Percentiles rank a stretch among this genome's conserved stretches.
Conservation (phyloP, 1,140 invertebrate species). For the Calephelis virginiensis region DNA sequence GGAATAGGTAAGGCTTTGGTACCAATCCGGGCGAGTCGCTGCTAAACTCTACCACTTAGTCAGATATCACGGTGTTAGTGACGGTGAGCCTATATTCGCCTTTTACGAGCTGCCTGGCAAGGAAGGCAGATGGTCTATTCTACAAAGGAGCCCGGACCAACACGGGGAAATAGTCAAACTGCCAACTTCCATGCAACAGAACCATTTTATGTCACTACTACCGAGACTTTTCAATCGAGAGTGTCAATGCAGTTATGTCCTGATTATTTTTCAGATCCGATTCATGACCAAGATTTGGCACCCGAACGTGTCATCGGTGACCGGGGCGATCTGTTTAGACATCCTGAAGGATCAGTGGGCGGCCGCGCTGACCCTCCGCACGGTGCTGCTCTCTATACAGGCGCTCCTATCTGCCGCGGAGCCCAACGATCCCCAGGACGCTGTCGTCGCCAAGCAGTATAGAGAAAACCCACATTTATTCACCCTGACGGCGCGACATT, state of each 20-base stretch:
- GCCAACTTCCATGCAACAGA: too few relatives aligned
- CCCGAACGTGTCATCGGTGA: conserved; percentile 99
- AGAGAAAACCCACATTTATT: conserved; percentile 44
- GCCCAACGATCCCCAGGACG: conserved; percentile 54
- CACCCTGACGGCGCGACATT: conserved; percentile 71
- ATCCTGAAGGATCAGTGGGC: conserved; percentile 99
- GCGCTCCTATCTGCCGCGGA: conserved; percentile 51
- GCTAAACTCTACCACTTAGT: too few relatives aligned
- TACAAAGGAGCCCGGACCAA: too few relatives aligned
- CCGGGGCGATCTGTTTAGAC: conserved; percentile 99
- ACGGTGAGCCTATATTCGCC: too few relatives aligned
- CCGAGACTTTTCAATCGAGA: not conserved
- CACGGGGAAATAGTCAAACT: too few relatives aligned
- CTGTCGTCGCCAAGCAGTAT: conserved; percentile 57
- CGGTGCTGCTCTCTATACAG: conserved; percentile 82
- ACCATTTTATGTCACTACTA: too few relatives aligned
- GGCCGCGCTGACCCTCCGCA: conserved; percentile 98
- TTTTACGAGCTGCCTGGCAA: too few relatives aligned
- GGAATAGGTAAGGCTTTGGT: too few relatives aligned
- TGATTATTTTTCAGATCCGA: conserved; percentile 81
- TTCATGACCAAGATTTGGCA: conserved; percentile 99
- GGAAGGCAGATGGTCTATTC: too few relatives aligned
- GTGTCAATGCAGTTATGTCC: conserved; percentile 19
- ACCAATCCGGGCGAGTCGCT: too few relatives aligned
- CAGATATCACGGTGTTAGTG: too few relatives aligned